Evolutionary conservation across 1,140 invertebrate species (phyloP), one percentile per base, ranked within the genome.

Genomic region (Drosophila pseudoananassae): DNA sequence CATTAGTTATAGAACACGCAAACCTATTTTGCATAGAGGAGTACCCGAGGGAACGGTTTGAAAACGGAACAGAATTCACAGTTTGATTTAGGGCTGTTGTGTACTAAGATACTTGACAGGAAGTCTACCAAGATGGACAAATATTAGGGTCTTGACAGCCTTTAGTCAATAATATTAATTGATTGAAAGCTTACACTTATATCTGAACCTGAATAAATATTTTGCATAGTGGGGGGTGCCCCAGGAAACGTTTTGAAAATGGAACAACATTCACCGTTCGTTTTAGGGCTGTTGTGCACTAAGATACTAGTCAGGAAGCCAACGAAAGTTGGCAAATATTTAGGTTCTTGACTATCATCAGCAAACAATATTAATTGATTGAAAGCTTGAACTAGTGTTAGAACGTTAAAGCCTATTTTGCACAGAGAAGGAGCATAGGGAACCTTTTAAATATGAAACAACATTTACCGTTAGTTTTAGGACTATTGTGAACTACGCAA

Each of bases 1-100:
- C 72, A 57, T 70, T 69, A 70, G 66, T 69, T 70, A 50, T 54
- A 49, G 52, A 68, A 69, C 73, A 76, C 71, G 73, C 73, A 76
- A 76, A 12, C 51, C 56, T 76, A 68, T 57, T 76, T 77, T 68
- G 56, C 75, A 70, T 76, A 58, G 49, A 47, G 74, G 53, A 3
- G 14, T n/a, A n/a, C n/a, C 53, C 46, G 54, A 46, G 2, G 73
- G 51, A 76, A 76, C 56, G 57, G 12, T 56, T 23, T 69, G 56
- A 64, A 4, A 76, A 46, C 50, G 74, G 27, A 76, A 76, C 10
- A 4, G n/a, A 6, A 45, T 59, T 72, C 31, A 49, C 38, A 57
- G 51, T 40, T 65, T 4, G 17, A 9, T 63, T 40, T 50, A 60
- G 43, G 60, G 54, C 54, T 20, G 14, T 2, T 63, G 9, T 51